Percentiles rank a stretch among this genome's conserved stretches.
Conservation (phyloP, 2,797 vertebrate species). For the Brotula barbata region DNA sequence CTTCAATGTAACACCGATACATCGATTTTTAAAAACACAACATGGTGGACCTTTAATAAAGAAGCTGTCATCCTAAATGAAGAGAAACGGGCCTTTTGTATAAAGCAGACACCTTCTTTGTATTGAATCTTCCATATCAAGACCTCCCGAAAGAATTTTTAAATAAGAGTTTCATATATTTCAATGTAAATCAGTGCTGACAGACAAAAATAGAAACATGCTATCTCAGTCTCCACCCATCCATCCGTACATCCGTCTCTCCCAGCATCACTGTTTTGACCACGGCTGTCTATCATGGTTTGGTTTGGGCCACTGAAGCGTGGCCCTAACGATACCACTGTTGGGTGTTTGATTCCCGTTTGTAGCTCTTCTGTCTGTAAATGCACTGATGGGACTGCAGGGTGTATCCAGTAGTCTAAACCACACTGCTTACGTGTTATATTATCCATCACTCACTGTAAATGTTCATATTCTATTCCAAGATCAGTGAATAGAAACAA, state of each 20-base stretch:
- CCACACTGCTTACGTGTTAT: slow-evolving; percentile 28
- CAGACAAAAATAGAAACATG: slow-evolving; percentile 40
- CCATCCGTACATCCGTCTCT: slow-evolving; percentile 39
- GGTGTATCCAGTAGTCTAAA: slow-evolving; percentile 1
- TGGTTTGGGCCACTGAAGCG: slow-evolving; percentile 33
- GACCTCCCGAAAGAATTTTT: slow-evolving; percentile 8
- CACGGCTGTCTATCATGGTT: slow-evolving; percentile 37
- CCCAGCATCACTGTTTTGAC: slow-evolving; percentile 21
- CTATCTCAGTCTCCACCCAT: slow-evolving; percentile 45
- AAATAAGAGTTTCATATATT: slow-evolving; percentile 20
- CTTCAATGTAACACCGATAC: neutral
- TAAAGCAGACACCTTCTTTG: neutral
- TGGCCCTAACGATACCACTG: slow-evolving; percentile 12
- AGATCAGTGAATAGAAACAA: slow-evolving; percentile 26
- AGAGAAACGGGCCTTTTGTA: neutral
- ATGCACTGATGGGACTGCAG: neutral
- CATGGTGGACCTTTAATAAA: neutral
- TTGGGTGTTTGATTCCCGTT: slow-evolving; percentile 30
- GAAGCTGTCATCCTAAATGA: neutral
- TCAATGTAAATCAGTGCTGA: slow-evolving; percentile 33
- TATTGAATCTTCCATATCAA: neutral
- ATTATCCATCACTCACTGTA: slow-evolving; percentile 29
- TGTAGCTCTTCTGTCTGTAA: neutral
- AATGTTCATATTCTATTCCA: slow-evolving; percentile 10
- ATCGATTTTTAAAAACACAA: neutral